These are phyloP conservation scores for Ctenosaura bakeri DNA, from an alignment of 2,797 vertebrate species.

Conservation along the genomic window DNA sequence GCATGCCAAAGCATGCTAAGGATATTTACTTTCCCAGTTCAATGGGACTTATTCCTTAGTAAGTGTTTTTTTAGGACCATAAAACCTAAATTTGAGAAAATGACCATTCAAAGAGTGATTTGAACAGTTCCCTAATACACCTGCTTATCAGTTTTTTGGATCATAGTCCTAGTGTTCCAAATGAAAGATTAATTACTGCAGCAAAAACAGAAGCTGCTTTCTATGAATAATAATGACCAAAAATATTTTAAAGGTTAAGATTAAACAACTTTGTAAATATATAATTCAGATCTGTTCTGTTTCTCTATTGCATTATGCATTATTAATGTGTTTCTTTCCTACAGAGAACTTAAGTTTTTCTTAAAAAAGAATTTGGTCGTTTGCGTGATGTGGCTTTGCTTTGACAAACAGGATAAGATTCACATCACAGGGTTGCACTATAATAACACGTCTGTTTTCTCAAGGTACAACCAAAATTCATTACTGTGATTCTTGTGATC, in stretches of 20 bases:
- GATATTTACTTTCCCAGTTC: not conserved
- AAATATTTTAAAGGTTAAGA: conserved; percentile 39
- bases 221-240: conserved; percentile 37
- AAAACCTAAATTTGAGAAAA: conserved; percentile 35
- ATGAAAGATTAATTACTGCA: conserved; percentile 34
- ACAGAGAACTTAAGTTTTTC: conserved; percentile 7
- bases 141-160: not conserved
- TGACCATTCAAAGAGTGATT: not conserved
- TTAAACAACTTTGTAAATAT: conserved; percentile 40
- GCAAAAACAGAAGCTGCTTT: conserved; percentile 29
- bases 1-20: too few relatives aligned
- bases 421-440: not conserved
- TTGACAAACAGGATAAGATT: conserved; percentile 22
- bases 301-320: conserved; percentile 8
- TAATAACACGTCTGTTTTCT: conserved; percentile 2
- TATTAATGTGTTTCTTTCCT: conserved; percentile 26
- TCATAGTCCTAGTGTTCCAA: not conserved
- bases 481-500: not conserved
- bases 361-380: not conserved
- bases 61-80: not conserved
- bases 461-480: conserved; percentile 13
- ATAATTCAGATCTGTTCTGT: not conserved
- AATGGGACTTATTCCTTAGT: not conserved
- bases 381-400: conserved; percentile 13
- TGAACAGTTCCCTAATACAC: not conserved